Percentiles rank a stretch among this genome's conserved stretches.
Evolutionary conservation across 2,797 vertebrate species (phyloP).

Genomic region (Sylvia borin): DNA sequence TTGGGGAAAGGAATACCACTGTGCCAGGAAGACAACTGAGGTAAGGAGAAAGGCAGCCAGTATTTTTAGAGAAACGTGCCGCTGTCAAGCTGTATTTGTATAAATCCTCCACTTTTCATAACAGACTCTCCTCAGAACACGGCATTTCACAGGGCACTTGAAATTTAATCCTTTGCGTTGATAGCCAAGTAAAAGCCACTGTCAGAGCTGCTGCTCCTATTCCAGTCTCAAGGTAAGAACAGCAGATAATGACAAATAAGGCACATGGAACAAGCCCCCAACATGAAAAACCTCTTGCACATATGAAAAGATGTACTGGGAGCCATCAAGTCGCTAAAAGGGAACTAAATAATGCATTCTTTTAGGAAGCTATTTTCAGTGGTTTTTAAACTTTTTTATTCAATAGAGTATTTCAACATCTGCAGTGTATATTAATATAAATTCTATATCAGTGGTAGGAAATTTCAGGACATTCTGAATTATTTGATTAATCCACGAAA

Average conservation of each 20-base stretch:
- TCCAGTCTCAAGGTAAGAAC: background rate
- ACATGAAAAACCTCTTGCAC: background rate
- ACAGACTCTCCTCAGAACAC: background rate
- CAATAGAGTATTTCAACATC: background rate
- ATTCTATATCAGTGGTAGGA: background rate
- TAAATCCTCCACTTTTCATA: background rate
- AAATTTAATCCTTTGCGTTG: conserved; percentile 10
- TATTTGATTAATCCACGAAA: background rate
- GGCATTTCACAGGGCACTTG: background rate
- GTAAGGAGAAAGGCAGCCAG: background rate
- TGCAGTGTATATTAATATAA: background rate
- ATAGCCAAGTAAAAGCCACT: background rate
- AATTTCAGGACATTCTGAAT: background rate
- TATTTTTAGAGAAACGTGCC: background rate
- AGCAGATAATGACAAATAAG: background rate
- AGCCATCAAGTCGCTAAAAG: background rate
- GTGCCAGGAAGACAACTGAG: background rate
- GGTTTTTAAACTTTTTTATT: background rate
- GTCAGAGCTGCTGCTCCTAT: background rate
- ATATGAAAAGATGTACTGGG: background rate
- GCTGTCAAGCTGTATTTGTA: conserved; percentile 16
- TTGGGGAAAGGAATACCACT: background rate
- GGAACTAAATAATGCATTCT: background rate
- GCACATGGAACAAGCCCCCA: background rate
- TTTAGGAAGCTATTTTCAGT: background rate